Evolutionary conservation across 2,113 vertebrate species (phyloP), one percentile per base, ranked within the genome.

Genomic region (Calcarius ornatus): DNA sequence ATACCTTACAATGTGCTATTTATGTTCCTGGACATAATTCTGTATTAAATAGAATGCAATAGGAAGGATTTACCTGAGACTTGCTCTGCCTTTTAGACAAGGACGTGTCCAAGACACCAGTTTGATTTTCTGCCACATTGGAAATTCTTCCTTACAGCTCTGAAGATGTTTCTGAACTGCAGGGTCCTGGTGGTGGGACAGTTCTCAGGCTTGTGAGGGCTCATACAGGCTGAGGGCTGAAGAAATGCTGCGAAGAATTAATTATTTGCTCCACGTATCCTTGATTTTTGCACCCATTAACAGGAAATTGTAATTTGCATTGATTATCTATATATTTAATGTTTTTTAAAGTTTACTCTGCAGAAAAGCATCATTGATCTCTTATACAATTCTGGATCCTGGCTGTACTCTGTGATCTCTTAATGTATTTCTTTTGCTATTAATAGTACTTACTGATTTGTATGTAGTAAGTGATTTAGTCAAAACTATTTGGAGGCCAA

Each of bases 371-470:
- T 21, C 57, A 79, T 65, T 68, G 69, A 72, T 86, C 40, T 92
- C 40, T 87, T 35, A 24, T 15, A 45, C 40, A 70, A 2, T 81
- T 78, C 50, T 61, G 60, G 28, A 68, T 92, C 28, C 51, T 83
- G 68, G 15, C 68, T 88, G 57, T 70, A 90, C 24, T 50, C 43
- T 48, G 61, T 61, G 51, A 94, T 77, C 35, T 86, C 81, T 51
- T 86, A 3, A 17, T 9, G 18, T 84, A 56, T 94, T 94, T 94
- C 20, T 75, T 89, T 88, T 61, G 27, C 81, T 90, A 37, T 86
- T 96, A 83, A 75, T 87, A 92, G 60, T 57, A 28, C 45, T 69
- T 69, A 43, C 60, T 76, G 76, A 90, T 94, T 80, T 94, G 88
- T 68, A 64, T 68, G 82, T 88, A 90, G 61, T 50, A 89, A 93